Conservation (phyloP, 2,797 vertebrate genomes). For the Hozukius guyotensis region DNA sequence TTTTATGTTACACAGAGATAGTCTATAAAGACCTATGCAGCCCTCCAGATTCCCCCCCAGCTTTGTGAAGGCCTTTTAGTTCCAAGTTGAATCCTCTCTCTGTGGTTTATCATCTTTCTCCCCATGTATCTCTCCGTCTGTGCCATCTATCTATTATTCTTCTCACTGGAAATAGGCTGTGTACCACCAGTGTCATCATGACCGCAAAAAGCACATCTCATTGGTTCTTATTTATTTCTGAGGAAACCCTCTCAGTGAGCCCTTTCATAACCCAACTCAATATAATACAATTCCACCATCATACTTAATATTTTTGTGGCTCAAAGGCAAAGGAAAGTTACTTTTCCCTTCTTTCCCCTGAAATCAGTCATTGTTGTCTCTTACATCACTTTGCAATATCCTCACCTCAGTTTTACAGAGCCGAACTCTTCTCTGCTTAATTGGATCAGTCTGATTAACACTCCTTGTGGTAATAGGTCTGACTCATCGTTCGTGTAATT, state of each 20-base stretch:
- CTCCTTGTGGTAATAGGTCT: background rate
- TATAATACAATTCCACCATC: background rate
- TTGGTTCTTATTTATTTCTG: background rate
- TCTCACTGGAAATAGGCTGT: background rate
- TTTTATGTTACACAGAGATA: slow-evolving; percentile 19
- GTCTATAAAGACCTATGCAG: slow-evolving; percentile 9
- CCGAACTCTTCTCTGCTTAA: slow-evolving; percentile 8
- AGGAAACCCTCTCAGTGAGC: background rate
- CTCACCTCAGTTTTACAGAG: background rate
- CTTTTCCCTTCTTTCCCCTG: background rate
- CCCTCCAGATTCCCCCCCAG: background rate
- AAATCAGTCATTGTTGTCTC: slow-evolving; percentile 10
- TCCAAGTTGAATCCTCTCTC: background rate
- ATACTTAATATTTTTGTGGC: background rate
- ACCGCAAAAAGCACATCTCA: background rate
- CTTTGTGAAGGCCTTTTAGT: slow-evolving; percentile 14
- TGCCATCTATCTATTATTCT: background rate
- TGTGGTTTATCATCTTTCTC: background rate
- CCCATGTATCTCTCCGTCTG: background rate
- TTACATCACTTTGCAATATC: background rate
- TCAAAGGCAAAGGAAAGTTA: background rate
- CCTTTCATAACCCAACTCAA: background rate
- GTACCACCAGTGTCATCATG: background rate
- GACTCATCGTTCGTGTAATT: slow-evolving; percentile 18
- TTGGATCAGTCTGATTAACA: slow-evolving; percentile 24